These are phyloP conservation scores for Calidris pygmaea DNA, from an alignment of 2,113 vertebrate genomes.

Conservation along the genomic window DNA sequence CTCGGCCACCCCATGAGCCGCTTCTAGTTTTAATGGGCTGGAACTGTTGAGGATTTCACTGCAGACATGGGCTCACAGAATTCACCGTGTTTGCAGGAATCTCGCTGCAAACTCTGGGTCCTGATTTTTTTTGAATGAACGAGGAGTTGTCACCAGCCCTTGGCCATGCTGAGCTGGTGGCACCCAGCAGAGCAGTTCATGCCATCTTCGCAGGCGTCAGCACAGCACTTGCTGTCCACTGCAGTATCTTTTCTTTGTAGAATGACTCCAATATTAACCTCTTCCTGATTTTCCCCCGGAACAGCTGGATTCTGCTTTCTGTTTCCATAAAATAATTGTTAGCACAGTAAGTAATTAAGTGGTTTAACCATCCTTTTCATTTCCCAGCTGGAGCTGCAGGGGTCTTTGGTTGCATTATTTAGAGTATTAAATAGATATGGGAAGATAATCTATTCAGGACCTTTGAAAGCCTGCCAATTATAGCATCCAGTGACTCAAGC, in stretches of 20 bases:
- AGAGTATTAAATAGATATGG: constrained; percentile 14
- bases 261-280: neutral
- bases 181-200: neutral
- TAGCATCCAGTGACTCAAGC: neutral
- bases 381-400: neutral
- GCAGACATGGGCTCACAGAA: neutral
- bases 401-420: constrained; percentile 20
- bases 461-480: constrained; percentile 13
- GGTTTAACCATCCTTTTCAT: neutral
- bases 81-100: neutral
- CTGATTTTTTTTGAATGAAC: neutral
- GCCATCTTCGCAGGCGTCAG: neutral
- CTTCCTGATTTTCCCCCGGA: neutral
- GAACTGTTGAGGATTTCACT: neutral
- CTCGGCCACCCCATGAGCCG: neutral
- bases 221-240: neutral
- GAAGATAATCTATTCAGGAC: constrained; percentile 13
- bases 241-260: neutral
- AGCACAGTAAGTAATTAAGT: constrained; percentile 22
- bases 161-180: neutral
- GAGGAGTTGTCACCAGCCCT: neutral
- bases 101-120: neutral
- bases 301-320: neutral
- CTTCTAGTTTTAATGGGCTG: neutral
- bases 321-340: neutral